Evolutionary conservation across 2,113 vertebrate species (phyloP).

Genomic region (Pantherophis guttatus): DNA sequence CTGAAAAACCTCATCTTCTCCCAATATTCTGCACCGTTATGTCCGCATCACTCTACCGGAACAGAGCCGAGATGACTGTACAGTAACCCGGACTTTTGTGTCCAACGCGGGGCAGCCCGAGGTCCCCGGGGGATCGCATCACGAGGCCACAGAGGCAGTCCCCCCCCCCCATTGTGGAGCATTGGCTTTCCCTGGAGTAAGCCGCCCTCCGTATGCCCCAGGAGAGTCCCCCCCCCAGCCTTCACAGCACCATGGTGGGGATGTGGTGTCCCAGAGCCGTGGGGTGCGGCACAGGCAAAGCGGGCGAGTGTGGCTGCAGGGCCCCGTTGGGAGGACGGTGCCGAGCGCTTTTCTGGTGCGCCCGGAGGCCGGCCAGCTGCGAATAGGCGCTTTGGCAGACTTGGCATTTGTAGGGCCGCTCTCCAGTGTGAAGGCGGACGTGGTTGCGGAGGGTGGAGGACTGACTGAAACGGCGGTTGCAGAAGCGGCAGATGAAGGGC

Average conservation of each 20-base stretch:
- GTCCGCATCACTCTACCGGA: neutral
- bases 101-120: neutral
- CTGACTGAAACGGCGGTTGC: conserved; percentile 98
- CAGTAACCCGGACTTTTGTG: neutral
- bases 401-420: conserved; percentile 96
- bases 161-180: neutral
- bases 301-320: conserved; percentile 73
- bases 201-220: neutral
- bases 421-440: conserved; percentile 95
- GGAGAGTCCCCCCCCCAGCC: neutral
- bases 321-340: conserved; percentile 82
- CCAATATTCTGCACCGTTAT: neutral
- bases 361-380: conserved; percentile 93
- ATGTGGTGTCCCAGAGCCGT: conserved; percentile 85
- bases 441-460: conserved; percentile 97
- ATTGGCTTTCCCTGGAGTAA: neutral
- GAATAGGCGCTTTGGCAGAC: conserved; percentile 98
- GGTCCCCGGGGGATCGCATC: neutral
- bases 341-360: conserved; percentile 95
- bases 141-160: neutral
- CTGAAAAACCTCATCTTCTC: neutral
- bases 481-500: conserved; percentile 96
- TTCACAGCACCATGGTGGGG: conserved; percentile 91
- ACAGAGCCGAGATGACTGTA: neutral
- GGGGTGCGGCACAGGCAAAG: conserved; percentile 80